A percentile compares a stretch with the other conserved stretches of the same genome.
Evolutionary conservation across 1,140 invertebrate genomes (phyloP).

Genomic region (Adoxophyes honmai): DNA sequence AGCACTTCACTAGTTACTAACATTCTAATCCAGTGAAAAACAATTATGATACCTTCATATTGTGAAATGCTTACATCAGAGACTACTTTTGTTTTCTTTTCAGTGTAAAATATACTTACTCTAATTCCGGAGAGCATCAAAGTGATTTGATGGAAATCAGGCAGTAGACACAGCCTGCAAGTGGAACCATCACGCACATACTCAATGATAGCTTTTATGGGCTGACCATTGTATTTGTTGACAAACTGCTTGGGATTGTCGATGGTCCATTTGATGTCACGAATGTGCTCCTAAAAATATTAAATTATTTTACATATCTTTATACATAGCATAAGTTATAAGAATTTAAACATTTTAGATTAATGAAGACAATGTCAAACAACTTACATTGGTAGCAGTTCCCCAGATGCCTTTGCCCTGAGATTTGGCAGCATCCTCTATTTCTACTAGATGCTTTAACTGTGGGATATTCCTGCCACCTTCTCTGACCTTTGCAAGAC

Average conservation of each 20-base stretch:
- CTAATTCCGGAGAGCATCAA: conserved; percentile 96
- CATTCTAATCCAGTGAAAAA: too few species aligned
- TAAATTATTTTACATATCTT: not conserved
- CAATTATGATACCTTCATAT: too few species aligned
- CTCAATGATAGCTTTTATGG: conserved; percentile 89
- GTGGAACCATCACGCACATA: conserved; percentile 98
- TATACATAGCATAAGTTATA: too few species aligned
- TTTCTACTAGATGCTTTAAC: conserved; percentile 83
- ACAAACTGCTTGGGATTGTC: conserved; percentile 87
- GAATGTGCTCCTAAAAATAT: conserved; percentile 81
- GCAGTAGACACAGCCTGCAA: conserved; percentile 91
- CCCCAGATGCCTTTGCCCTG: conserved; percentile 93
- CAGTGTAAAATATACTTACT: conserved; percentile 76
- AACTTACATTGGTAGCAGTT: conserved; percentile 50
- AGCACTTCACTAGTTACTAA: too few species aligned
- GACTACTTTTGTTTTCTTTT: too few species aligned
- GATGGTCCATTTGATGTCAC: conserved; percentile 89
- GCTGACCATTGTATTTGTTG: conserved; percentile 63
- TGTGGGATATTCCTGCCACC: conserved; percentile 82
- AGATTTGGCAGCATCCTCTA: conserved; percentile 94
- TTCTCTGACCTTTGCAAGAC: conserved; percentile 89
- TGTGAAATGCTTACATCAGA: too few species aligned
- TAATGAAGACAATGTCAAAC: too few species aligned
- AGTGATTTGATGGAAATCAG: conserved; percentile 91
- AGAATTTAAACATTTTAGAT: too few species aligned